These are phyloP conservation scores for Setipinna tenuifilis DNA, from an alignment of 2,797 vertebrate genomes.

Conservation along the genomic window DNA sequence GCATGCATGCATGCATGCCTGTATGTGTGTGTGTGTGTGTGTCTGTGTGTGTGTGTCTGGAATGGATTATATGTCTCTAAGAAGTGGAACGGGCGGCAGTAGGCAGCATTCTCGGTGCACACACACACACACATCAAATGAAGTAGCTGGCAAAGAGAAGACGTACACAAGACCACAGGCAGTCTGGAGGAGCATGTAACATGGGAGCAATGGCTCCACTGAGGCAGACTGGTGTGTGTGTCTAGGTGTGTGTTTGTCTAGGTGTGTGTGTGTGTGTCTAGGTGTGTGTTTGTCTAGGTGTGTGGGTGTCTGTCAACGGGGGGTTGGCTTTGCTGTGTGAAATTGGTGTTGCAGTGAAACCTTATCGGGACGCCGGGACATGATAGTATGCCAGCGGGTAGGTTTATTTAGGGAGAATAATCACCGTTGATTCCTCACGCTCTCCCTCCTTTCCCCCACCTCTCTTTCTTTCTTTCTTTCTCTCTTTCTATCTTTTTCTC, in stretches of 20 bases:
- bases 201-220: not conserved
- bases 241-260: not conserved
- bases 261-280: too few species aligned
- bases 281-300: too few species aligned
- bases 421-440: not conserved
- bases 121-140: not conserved
- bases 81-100: not conserved
- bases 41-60: too few species aligned
- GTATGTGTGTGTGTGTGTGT: too few species aligned
- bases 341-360: not conserved
- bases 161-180: not conserved
- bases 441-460: too few species aligned
- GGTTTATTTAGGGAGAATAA: not conserved
- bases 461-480: too few species aligned
- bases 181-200: not conserved
- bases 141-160: not conserved
- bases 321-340: not conserved
- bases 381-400: not conserved
- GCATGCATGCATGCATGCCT: too few species aligned
- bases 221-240: not conserved
- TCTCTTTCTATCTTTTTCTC: not conserved
- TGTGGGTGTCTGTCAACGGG: not conserved
- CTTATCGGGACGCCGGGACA: not conserved
- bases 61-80: slow-evolving; percentile 13
- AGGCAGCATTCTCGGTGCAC: not conserved